Base-by-base conservation (phyloP, 2,113 vertebrate species). In the Rhineura floridana region DNA sequence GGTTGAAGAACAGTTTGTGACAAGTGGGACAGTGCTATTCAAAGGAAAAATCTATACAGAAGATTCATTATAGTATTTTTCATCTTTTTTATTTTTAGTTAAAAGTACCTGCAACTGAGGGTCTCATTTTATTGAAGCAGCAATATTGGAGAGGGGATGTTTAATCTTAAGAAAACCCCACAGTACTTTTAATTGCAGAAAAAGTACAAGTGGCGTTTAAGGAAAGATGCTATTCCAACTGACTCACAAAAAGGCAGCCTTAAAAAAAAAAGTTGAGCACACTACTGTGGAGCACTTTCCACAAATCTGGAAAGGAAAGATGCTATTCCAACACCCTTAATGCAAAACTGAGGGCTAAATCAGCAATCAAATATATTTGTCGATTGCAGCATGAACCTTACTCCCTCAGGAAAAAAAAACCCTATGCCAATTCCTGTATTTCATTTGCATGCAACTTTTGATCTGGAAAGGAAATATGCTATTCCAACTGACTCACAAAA, bases 231-330 rank as follows among this genome's bases (percentile, higher is more conserved):
- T 82, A 15, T 5, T 73, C 6, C 78, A 87, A 48, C 33, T 73
- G 69, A 85, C 15, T 72, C 42, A 87, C 33, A 52, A 87, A 87
- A 81, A 10, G 2, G 33, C 46, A 39, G 59, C 7, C 42, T 48
- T 80, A 36, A 70, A 70, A 70, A 36, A 15, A 25, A 65, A 21
- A 65, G 59, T 23, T 78, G 69, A 75, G 67, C 84, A 82, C 89
- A 89, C 30, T 81, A 86, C 92, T 88, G 84, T 75, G 76, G 30
- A 88, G 52, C 19, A 85, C 44, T 82, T 91, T 84, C 44, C 63
- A 75, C 30, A 50, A 75, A 89, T 88, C 63, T 86, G n/a, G n/a
- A n/a, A n/a, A n/a, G n/a, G n/a, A n/a, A n/a, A n/a, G n/a, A n/a
- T n/a, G n/a, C n/a, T n/a, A n/a, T n/a, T n/a, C 30, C 4, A 15